Conservation (phyloP, 2,888 invertebrate genomes). For the Chrysotoxum bicinctum region DNA sequence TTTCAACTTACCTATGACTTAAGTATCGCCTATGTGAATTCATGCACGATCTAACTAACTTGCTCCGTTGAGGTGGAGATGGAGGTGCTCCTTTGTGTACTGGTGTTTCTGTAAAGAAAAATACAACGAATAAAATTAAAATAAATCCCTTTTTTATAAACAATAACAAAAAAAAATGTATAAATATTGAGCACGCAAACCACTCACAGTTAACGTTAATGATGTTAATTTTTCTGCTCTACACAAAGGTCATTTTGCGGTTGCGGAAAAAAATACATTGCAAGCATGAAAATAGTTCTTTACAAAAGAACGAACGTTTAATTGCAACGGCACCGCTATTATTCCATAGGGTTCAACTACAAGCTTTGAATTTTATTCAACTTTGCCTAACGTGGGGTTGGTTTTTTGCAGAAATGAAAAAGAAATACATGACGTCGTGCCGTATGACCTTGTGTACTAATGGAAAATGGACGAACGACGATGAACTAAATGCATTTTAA, state of each 20-base stretch:
- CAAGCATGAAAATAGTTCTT: slow-evolving; percentile 28
- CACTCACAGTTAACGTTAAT: slow-evolving; percentile 20
- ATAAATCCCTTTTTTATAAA: background rate
- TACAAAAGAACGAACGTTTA: slow-evolving; percentile 42
- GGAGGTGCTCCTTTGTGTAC: slow-evolving; percentile 94
- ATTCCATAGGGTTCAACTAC: slow-evolving; percentile 6
- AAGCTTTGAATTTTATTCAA: slow-evolving; percentile 13
- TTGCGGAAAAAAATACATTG: slow-evolving; percentile 38
- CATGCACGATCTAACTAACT: slow-evolving; percentile 91
- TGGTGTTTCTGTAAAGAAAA: slow-evolving; percentile 91
- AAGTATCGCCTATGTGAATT: slow-evolving; percentile 92
- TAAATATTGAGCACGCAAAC: slow-evolving; percentile 21
- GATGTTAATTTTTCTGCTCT: slow-evolving; percentile 32
- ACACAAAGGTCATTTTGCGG: slow-evolving; percentile 44
- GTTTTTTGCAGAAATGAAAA: slow-evolving; percentile 7
- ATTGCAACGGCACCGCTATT: slow-evolving; percentile 40
- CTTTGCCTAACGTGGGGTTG: background rate
- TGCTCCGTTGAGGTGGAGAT: slow-evolving; percentile 86
- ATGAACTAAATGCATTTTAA: slow-evolving; percentile 40
- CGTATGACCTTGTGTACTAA: slow-evolving; percentile 38
- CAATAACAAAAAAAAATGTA: background rate
- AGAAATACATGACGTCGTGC: background rate
- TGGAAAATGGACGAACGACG: slow-evolving; percentile 30
- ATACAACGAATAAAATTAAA: slow-evolving; percentile 12
- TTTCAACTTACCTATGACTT: slow-evolving; percentile 88